Evolutionary conservation across 2,113 vertebrate genomes (phyloP), one percentile per base, ranked within the genome.

Genomic region (Oriolus oriolus): DNA sequence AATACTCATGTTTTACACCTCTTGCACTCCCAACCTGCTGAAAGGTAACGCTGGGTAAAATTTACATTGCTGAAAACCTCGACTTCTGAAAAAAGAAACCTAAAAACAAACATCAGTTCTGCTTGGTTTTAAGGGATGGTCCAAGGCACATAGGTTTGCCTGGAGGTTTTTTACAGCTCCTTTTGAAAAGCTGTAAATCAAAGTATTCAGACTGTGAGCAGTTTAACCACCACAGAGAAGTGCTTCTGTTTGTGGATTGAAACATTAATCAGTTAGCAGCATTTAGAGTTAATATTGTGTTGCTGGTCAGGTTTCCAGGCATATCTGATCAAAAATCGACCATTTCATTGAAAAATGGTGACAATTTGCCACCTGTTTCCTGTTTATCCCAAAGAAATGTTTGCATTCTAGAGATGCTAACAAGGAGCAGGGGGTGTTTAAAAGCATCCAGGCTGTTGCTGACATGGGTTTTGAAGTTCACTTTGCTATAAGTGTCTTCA

Each of bases 391-490:
- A n/a, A 60, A 87, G 15, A 64, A 68, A 27, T 64, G 28, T 73
- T 91, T 94, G 52, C 13, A 33, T 23, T 64, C 20, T 71, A 53
- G 56, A 75, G 94, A 76, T 65, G 50, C 81, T 56, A 13, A 26
- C 17, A 16, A 57, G 69, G 64, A 64, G 39, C 64, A 71, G n/a
- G 16, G 26, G 28, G 16, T 94, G 52, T 92, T 89, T 61, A 66
- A 89, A 95, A 91, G 41, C 77, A 68, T 66, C n/a, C 87, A 87
- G 81, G 66, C 69, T 91, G 81, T 64, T 94, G 47, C 41, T 87
- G 84, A 76, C 18, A 2, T 16, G 71, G n/a, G 15, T 65, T 92
- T 76, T 79, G 81, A 79, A 76, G 63, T 93, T 89, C 61, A 44
- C 22, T 95, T 89, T 37, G 8, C 41, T 60, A 0, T 33, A 59